Evolutionary conservation across 2,888 invertebrate genomes (phyloP), one percentile per base, ranked within the genome.

Genomic region (Ormyrus labotus): DNA sequence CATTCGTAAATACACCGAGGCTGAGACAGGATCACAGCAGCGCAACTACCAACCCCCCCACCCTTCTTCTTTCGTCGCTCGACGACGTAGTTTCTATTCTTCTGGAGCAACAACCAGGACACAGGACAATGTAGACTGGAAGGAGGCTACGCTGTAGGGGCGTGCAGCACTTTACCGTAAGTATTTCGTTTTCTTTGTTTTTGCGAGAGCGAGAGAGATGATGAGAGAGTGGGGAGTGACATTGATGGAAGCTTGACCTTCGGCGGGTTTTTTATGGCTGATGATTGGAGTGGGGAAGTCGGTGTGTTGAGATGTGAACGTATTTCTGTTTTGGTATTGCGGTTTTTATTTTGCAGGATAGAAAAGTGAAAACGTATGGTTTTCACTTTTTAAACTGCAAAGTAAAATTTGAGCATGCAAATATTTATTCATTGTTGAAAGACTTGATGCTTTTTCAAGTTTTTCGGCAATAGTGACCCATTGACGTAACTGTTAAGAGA

Each of bases 101-200:
- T 5, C 75, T 67, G 73, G 53, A 9, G 11, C 48, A 63, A 50
- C 51, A 72, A 72, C 51, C 34, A 74, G 45, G 85, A 84, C 82
- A 84, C 79, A 70, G 83, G 86, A 89, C 87, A 87, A 90, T 90
- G 90, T 90, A 90, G 90, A 89, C 87, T 79, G 83, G 83, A 82
- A 78, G 86, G 82, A 55, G 8, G 68, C 67, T 48, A 82, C 85
- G 84, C 85, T 81, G 88, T 88, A 88, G 89, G 88, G 89, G 87
- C 67, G 87, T 88, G 89, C 87, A 87, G 88, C 87, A 87, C 86
- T 87, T 87, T 86, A 87, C 89, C 89, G 90, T 90, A 85, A 84
- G 90, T 87, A 85, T 85, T 61, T 63, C 13, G 11, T 61, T 13
- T 47, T 63, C 61, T 61, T 55, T 11, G 47, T 63, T 34, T 34